phyloP scores from a whole-genome alignment of 2,797 vertebrate genomes.

The Mus minutoides region DNA sequence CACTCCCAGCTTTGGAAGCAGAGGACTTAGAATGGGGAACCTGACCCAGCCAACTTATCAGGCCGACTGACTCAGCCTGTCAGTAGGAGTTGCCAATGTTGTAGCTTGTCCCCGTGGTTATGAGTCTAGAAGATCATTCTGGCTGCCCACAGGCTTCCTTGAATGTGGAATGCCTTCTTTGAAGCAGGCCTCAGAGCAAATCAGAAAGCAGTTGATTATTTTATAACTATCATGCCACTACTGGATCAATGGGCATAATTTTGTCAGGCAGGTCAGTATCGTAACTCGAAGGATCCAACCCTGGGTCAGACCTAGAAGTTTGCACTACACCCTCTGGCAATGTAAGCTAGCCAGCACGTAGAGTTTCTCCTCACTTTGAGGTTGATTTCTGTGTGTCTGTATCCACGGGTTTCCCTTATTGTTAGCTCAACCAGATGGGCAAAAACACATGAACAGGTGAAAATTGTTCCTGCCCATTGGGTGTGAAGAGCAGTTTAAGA shows the following conservation, averaged over 20 bases:
- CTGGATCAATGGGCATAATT: neutral
- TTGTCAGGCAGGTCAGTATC: neutral
- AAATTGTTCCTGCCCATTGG: neutral
- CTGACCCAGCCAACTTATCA: neutral
- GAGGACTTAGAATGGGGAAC: neutral
- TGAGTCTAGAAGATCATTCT: neutral
- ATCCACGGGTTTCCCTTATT: neutral
- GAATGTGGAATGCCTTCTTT: neutral
- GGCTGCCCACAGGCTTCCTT: neutral
- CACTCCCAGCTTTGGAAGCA: neutral
- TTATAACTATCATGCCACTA: neutral
- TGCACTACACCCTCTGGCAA: neutral
- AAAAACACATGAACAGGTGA: neutral
- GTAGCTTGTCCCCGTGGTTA: neutral
- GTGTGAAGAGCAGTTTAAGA: conserved; percentile 33
- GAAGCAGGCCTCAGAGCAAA: neutral
- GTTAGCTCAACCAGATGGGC: conserved; percentile 1
- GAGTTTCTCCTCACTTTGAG: neutral
- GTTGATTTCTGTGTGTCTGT: neutral
- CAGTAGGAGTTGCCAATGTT: neutral
- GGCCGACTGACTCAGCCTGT: neutral
- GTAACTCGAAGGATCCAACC: neutral
- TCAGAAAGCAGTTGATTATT: neutral
- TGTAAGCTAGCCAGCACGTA: neutral
- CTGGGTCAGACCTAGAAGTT: neutral